Evolutionary conservation across 2,113 vertebrate species (phyloP), one percentile per base, ranked within the genome.

Genomic region (Tapirus terrestris): DNA sequence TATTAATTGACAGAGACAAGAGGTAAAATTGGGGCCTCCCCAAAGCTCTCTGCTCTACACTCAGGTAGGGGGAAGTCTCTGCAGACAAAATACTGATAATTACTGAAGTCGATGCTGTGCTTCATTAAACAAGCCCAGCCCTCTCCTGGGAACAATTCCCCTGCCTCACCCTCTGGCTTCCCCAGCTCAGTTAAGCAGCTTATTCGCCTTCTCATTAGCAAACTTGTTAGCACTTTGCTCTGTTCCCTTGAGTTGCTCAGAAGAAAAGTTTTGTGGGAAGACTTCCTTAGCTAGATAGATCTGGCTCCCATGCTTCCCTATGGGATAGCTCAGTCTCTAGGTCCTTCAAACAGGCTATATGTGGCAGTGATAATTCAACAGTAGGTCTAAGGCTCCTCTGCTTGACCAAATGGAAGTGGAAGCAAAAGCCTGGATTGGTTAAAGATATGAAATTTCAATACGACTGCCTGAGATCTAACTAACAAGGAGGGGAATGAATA

Each of bases 141-240:
- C 21, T 9, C 94, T 68, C 86, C 61, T 29, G 94, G 96, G 97
- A 90, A 56, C 27, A 6, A 14, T 17, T 83, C 51, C 83, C 86
- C 80, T 51, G 25, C 4, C 18, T 95, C 82, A 56, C 18, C 11
- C 11, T 56, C 31, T 53, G 29, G 27, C 8, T 65, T 87, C 8
- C 39, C 61, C 43, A 58, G 63, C 27, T 97, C 75, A 92, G 75
- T 94, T 97, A 89, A 51, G 20, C 48, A 89, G 48, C 29, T 96
- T 33, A 20, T 95, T 96, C 96, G 48, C 51, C 56, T 97, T 88
- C 95, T 95, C 86, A 83, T 97, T 98, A 98, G 51, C 9, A 86
- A 95, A 56, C 76, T 97, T 93, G 82, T 93, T 95, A 90, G 83
- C 20, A 5, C 65, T 51, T 91, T 48, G 31, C 61, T 80, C 16